Evolutionary conservation across 2,113 vertebrate species (phyloP), one percentile per base, ranked within the genome.

Genomic region (Athene noctua): DNA sequence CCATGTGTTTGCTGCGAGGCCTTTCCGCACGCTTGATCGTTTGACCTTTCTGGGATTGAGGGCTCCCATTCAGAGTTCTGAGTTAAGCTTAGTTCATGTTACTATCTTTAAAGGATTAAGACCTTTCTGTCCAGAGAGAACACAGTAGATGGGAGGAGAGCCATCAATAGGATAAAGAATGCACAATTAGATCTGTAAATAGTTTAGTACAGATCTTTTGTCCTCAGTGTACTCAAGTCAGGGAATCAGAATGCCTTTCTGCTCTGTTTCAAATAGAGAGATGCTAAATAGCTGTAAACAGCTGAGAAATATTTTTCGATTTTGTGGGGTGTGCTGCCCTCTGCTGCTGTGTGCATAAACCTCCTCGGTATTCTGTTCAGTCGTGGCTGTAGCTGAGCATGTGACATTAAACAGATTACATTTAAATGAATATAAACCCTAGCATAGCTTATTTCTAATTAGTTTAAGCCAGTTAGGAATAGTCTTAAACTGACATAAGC

Each of bases 321-420:
- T 83, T 59, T 6, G 5, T 74, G 93, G 94, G 63, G 6, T 96
- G 57, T 96, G 84, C 94, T 97, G 97, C 97, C 97, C 97, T 96
- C 97, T 97, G 93, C 93, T 95, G 96, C 89, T 94, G 71, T 30
- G 1, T 21, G 38, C 32, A 6, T 3, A 15, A 17, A 17, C 38
- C n/a, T 47, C 22, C 55, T 36, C 2, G 5, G 1, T 5, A 19
- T 14, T 23, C 47, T 47, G 55, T 13, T 63, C 12, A 8, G 15
- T 5, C 1, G 3, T 25, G 58, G 75, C 89, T 42, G 9, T 30
- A n/a, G 57, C 70, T 63, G 70, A 91, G 78, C 93, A 62, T 27
- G 87, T 72, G 90, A 82, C 54, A 3, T 75, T 75, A 91, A 94
- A 61, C 74, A 77, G 96, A 75, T 96, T 82, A 85, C 1, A 3